These are phyloP conservation scores for Phragmatobia fuliginosa DNA, from an alignment of 2,888 invertebrate species.

Conservation along the genomic window DNA sequence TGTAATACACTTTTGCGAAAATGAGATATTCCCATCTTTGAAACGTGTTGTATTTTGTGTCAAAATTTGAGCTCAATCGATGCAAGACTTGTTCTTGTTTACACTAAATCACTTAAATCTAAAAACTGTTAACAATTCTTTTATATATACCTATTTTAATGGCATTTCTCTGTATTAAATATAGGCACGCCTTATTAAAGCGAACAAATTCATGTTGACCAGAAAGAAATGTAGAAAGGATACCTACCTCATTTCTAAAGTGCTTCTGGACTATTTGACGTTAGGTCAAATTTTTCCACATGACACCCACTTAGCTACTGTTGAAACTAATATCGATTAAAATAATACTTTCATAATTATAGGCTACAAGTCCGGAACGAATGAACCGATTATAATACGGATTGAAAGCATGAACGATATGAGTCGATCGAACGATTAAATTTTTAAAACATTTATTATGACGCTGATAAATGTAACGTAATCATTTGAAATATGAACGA, in stretches of 20 bases:
- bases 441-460: constrained; percentile 38
- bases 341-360: constrained; percentile 33
- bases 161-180: not conserved
- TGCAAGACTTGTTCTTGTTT: too few species aligned
- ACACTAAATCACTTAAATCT: too few species aligned
- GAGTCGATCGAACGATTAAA: constrained; percentile 29
- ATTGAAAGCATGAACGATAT: constrained; percentile 39
- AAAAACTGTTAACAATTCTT: too few species aligned
- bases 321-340: constrained; percentile 18
- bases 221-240: not conserved
- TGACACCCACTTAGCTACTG: constrained; percentile 1
- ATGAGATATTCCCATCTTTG: too few species aligned
- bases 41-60: too few species aligned
- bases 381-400: constrained; percentile 44
- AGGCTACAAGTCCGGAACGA: constrained; percentile 30
- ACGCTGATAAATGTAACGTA: constrained; percentile 35
- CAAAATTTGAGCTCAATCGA: too few species aligned
- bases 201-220: not conserved
- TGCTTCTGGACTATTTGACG: not conserved
- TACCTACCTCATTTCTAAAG: not conserved
- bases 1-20: too few species aligned
- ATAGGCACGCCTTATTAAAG: not conserved
- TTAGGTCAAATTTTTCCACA: not conserved
- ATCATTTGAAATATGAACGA: constrained; percentile 12
- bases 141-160: too few species aligned